Evolutionary conservation across 2,888 invertebrate species (phyloP).

Genomic region (Dilophus febrilis): DNA sequence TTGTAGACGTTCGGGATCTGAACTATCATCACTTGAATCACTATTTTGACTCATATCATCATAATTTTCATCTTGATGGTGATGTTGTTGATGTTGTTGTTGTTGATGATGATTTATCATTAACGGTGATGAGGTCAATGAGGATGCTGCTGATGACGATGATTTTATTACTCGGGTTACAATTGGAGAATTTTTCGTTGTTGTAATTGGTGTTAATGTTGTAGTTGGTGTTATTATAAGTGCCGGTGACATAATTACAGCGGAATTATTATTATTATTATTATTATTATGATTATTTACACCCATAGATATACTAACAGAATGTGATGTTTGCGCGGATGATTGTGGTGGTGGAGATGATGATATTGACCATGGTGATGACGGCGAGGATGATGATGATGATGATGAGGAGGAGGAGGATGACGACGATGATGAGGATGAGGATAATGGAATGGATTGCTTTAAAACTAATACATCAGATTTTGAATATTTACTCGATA

Average conservation of each 20-base stretch:
- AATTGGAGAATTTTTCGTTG: background rate
- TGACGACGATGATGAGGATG: no score
- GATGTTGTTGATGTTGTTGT: background rate
- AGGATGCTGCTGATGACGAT: slow-evolving; percentile 1
- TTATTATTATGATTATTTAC: no score
- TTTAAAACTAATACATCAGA: background rate
- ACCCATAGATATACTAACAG: no score
- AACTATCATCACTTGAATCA: slow-evolving; percentile 33
- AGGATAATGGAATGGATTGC: no score
- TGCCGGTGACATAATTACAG: slow-evolving; percentile 2
- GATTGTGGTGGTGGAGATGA: no score
- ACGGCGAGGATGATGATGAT: no score
- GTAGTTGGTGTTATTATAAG: background rate
- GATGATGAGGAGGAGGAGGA: no score
- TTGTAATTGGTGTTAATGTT: background rate
- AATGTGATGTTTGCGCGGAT: no score
- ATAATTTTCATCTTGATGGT: slow-evolving; percentile 8
- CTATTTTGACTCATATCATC: slow-evolving; percentile 20
- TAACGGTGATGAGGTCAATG: background rate
- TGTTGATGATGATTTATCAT: background rate
- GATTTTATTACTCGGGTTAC: background rate
- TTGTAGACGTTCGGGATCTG: slow-evolving; percentile 57
- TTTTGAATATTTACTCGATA: slow-evolving; percentile 11
- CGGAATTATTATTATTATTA: no score
- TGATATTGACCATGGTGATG: no score